Percentiles rank a stretch among this genome's conserved stretches.
Conservation (phyloP, 1,140 invertebrate species). For the Neodiprion lecontei region DNA sequence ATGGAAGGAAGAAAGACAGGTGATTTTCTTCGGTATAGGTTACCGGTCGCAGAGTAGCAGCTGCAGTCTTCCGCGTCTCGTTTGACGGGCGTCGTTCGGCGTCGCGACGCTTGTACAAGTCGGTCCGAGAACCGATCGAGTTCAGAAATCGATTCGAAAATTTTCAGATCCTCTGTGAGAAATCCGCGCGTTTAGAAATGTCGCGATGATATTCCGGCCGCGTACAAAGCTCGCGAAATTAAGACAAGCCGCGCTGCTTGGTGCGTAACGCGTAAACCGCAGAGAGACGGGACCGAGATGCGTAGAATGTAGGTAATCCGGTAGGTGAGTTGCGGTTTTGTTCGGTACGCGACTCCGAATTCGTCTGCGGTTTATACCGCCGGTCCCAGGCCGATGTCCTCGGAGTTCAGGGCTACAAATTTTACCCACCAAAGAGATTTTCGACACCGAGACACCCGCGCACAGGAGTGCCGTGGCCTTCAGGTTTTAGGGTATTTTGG, state of each 20-base stretch:
- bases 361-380: not conserved
- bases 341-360: slow-evolving; percentile 1
- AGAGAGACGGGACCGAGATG: not conserved
- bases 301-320: not conserved
- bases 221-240: not conserved
- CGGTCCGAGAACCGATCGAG: too few relatives aligned
- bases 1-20: not conserved
- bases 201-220: not conserved
- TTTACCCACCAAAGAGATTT: too few relatives aligned
- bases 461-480: not conserved
- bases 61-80: not conserved
- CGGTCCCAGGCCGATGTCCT: too few relatives aligned
- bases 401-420: too few relatives aligned
- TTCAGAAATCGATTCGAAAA: not conserved
- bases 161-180: not conserved
- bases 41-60: too few relatives aligned
- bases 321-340: not conserved
- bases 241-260: not conserved
- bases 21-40: not conserved
- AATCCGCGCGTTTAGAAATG: not conserved
- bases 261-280: not conserved
- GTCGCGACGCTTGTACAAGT: not conserved
- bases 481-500: not conserved
- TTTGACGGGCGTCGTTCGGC: not conserved
- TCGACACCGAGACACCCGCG: not conserved